Evolutionary conservation across 2,888 invertebrate species (phyloP), one percentile per base, ranked within the genome.

Genomic region (Eilema sororculum): DNA sequence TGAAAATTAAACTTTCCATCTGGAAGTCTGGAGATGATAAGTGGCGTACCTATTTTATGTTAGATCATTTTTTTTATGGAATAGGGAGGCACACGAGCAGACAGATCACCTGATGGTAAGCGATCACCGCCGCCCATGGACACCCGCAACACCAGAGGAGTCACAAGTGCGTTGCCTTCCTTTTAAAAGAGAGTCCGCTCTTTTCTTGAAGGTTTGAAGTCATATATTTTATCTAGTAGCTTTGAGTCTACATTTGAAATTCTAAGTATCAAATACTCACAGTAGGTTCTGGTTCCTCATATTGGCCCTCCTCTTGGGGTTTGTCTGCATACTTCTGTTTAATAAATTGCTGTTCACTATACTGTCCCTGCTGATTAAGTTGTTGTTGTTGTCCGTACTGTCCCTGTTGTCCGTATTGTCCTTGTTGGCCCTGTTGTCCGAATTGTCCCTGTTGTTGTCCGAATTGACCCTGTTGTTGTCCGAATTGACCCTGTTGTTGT

Each of bases 211-310:
- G n/a, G n/a, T n/a, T n/a, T n/a, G n/a, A n/a, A n/a, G n/a, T n/a
- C n/a, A n/a, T n/a, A n/a, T n/a, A n/a, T n/a, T n/a, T 33, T 16
- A 41, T 16, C 41, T 41, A 41, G 16, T 16, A 41, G 4, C 3
- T 16, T 16, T 2, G 1, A 16, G 0, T 13, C 37, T 41, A 16
- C 2, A 20, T 46, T 46, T 0, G 20, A 46, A 20, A 6, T 20
- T 46, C 20, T 46, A 12, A n/a, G 1, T 20, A 52, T 52, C 52
- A 52, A n/a, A 16, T 25, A 91, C 93, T 91, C 70, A 95, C 95
- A 75, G 95, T 95, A 56, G 94, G 93, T 74, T 94, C 94, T 25
- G 91, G 91, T 56, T 93, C 91, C 70, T 90, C 76, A 56, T 78
- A 72, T 74, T 81, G 71, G 60, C 59, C 80, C 16, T 81, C 76